Conservation (phyloP, 2,797 vertebrate species). For the Capromys pilorides region DNA sequence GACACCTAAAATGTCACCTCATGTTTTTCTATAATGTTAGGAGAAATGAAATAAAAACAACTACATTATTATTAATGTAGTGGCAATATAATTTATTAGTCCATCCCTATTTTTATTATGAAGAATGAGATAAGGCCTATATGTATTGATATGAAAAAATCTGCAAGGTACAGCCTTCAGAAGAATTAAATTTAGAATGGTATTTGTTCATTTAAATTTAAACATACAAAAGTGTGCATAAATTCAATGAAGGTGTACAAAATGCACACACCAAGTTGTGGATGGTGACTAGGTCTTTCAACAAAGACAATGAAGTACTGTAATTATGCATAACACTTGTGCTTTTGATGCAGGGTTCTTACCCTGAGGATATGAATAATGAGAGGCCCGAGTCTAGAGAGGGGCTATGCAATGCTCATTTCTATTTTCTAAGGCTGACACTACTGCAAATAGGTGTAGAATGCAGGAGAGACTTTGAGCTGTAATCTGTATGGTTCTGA, state of each 20-base stretch:
- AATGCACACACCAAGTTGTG: not conserved
- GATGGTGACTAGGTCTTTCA: not conserved
- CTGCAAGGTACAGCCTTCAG: not conserved
- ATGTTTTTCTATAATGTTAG: not conserved
- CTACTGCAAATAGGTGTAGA: not conserved
- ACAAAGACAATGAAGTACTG: not conserved
- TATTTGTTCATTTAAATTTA: not conserved
- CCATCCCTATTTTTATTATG: not conserved
- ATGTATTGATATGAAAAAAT: not conserved
- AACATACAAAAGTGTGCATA: not conserved
- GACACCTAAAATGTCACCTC: not conserved
- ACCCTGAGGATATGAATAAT: not conserved
- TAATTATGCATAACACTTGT: rapidly evolving
- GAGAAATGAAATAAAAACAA: not conserved
- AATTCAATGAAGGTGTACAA: not conserved
- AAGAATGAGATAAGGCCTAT: not conserved
- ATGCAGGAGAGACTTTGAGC: not conserved
- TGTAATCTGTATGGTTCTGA: not conserved
- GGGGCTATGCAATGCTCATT: rapidly evolving
- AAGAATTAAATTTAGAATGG: not conserved
- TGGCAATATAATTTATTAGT: not conserved
- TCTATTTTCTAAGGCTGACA: not conserved
- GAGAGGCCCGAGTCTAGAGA: not conserved
- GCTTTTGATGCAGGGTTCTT: not conserved
- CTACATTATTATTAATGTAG: not conserved